Conservation (phyloP, 2,888 invertebrate species). For the Cremastinae sp. region DNA sequence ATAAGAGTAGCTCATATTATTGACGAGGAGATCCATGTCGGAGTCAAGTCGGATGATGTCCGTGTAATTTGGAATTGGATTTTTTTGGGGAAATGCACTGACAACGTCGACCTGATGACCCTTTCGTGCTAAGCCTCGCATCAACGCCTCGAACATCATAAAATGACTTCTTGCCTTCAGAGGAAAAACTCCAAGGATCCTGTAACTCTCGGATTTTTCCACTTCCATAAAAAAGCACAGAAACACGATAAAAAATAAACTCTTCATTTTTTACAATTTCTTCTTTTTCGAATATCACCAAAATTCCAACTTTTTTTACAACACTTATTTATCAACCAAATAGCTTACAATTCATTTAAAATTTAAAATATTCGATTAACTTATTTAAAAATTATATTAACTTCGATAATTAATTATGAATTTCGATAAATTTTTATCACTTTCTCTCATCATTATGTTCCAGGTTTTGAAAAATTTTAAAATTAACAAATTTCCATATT, state of each 20-base stretch:
- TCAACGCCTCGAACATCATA: conserved; percentile 79
- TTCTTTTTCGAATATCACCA: no score
- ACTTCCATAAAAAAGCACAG: conserved; percentile 17
- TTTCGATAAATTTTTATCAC: no score
- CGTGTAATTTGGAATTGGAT: conserved; percentile 61
- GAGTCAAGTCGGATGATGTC: conserved; percentile 55
- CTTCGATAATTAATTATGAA: no score
- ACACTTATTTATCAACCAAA: no score
- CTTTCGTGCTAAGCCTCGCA: conserved; percentile 76
- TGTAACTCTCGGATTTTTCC: conserved; percentile 52
- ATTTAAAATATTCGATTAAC: no score
- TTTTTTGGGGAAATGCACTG: conserved; percentile 60
- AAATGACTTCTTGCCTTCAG: conserved; percentile 80
- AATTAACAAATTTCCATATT: no score
- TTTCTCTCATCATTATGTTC: no score
- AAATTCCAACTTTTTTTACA: no score
- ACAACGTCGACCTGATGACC: conserved; percentile 79
- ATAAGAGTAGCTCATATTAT: conserved; percentile 52
- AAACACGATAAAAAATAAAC: not conserved
- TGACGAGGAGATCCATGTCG: conserved; percentile 43
- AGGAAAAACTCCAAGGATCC: conserved; percentile 77
- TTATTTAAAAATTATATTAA: no score
- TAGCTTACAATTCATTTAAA: no score
- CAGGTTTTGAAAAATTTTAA: no score
- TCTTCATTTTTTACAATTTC: conserved; percentile 14